Evolutionary conservation across 2,888 invertebrate species (phyloP).

Genomic region (Chalcosyrphus nemorum): DNA sequence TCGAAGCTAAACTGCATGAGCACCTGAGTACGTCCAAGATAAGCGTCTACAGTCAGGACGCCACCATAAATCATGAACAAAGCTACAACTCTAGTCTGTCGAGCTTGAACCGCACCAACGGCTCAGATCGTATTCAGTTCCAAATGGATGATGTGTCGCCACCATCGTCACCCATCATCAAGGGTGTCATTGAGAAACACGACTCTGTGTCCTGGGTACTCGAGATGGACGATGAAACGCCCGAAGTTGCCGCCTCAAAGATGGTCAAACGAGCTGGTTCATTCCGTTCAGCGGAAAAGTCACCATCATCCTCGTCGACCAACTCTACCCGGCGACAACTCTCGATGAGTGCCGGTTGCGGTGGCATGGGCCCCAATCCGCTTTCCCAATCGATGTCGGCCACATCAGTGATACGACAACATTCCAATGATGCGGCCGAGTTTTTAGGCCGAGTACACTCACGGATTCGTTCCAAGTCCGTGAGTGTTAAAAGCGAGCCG

Average conservation of each 20-base stretch:
- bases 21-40: slow-evolving; percentile 70
- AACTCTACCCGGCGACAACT: slow-evolving; percentile 80
- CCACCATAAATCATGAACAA: slow-evolving; percentile 61
- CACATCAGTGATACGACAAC: slow-evolving; percentile 81
- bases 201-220: slow-evolving; percentile 94
- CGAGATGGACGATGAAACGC: slow-evolving; percentile 89
- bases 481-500: slow-evolving; percentile 78
- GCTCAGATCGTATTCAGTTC: slow-evolving; percentile 74
- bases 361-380: slow-evolving; percentile 77
- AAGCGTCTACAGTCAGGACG: slow-evolving; percentile 71
- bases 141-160: slow-evolving; percentile 83
- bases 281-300: slow-evolving; percentile 83
- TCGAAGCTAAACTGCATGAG: slow-evolving; percentile 78
- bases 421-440: slow-evolving; percentile 78
- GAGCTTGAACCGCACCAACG: slow-evolving; percentile 73
- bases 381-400: slow-evolving; percentile 83
- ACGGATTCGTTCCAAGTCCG: slow-evolving; percentile 82
- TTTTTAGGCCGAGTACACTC: slow-evolving; percentile 77
- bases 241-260: slow-evolving; percentile 88
- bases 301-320: slow-evolving; percentile 75
- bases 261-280: slow-evolving; percentile 87
- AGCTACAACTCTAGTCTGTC: slow-evolving; percentile 75
- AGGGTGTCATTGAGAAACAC: slow-evolving; percentile 92
- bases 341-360: slow-evolving; percentile 75
- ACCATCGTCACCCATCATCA: slow-evolving; percentile 89